These are phyloP conservation scores for Podarcis siculus DNA, from an alignment of 2,797 vertebrate genomes.

Conservation along the genomic window DNA sequence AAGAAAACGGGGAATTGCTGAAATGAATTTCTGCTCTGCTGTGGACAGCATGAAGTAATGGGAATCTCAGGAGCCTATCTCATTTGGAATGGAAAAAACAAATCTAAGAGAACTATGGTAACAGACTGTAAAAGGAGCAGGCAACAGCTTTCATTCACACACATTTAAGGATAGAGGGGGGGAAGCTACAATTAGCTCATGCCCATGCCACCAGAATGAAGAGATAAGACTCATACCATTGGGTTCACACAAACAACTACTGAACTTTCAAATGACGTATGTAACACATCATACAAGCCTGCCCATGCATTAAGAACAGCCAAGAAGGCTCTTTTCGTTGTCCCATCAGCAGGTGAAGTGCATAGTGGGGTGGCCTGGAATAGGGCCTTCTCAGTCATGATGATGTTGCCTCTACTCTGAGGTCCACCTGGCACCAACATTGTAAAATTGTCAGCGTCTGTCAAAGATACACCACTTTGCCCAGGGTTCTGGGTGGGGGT, in stretches of 20 bases:
- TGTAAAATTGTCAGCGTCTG: no score
- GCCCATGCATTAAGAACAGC: no score
- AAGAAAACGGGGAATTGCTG: constrained; percentile 35
- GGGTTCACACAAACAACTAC: neutral
- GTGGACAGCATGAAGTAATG: constrained; percentile 17
- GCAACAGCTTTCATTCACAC: neutral
- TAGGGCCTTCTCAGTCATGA: no score
- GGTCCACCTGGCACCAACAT: no score
- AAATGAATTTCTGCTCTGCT: constrained; percentile 16
- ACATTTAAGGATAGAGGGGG: neutral
- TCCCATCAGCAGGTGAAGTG: neutral
- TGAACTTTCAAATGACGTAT: neutral
- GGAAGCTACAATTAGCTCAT: neutral
- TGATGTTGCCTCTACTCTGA: no score
- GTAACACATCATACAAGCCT: neutral
- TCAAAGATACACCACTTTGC: no score
- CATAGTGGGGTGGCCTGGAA: neutral
- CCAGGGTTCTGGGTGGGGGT: no score
- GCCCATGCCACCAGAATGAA: neutral
- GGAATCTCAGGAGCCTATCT: constrained; percentile 13
- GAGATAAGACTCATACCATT: neutral
- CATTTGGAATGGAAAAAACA: constrained; percentile 25
- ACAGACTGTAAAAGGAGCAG: neutral
- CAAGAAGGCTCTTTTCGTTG: neutral
- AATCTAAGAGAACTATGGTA: neutral